A percentile compares a stretch with the other conserved stretches of the same genome.
phyloP scores from a whole-genome alignment of 92 coral and sea anemone genomes.

The Porites rus region DNA sequence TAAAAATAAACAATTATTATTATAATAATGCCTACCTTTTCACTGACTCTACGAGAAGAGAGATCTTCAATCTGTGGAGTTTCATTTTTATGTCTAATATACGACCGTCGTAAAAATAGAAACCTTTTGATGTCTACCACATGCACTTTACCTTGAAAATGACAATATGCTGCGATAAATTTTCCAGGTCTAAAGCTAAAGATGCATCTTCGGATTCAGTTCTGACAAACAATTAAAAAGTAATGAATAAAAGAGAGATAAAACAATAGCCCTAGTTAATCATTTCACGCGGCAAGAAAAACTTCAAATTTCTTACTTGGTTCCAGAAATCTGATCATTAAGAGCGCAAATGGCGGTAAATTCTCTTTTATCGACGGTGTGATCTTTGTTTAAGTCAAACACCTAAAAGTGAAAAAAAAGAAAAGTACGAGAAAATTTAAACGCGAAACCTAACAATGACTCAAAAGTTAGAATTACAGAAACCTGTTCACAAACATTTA shows the following conservation, averaged over 20 bases:
- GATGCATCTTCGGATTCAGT: slow-evolving; percentile 93
- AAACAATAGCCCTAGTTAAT: background rate
- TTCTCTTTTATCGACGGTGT: slow-evolving; percentile 88
- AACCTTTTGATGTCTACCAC: background rate
- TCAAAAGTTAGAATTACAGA: background rate
- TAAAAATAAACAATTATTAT: too few species aligned
- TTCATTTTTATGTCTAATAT: too few species aligned
- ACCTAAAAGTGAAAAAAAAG: slow-evolving; percentile 57
- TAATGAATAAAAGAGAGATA: background rate
- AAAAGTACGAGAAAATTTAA: background rate
- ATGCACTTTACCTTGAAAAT: slow-evolving; percentile 81
- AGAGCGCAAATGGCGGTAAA: slow-evolving; percentile 95
- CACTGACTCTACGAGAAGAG: too few species aligned
- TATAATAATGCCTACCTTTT: too few species aligned
- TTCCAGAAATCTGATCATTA: slow-evolving; percentile 86
- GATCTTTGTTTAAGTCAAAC: slow-evolving; percentile 95
- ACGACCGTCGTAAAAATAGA: too few species aligned
- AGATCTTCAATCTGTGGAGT: too few species aligned
- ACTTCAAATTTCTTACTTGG: slow-evolving; percentile 58
- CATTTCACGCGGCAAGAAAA: background rate
- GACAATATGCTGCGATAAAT: slow-evolving; percentile 90
- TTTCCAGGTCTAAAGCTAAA: slow-evolving; percentile 85
- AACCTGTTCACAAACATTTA: too few species aligned
- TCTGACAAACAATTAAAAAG: slow-evolving; percentile 47
- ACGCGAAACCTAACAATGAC: background rate